phyloP scores from a whole-genome alignment of 1,140 invertebrate genomes.

The Orius laevigatus region DNA sequence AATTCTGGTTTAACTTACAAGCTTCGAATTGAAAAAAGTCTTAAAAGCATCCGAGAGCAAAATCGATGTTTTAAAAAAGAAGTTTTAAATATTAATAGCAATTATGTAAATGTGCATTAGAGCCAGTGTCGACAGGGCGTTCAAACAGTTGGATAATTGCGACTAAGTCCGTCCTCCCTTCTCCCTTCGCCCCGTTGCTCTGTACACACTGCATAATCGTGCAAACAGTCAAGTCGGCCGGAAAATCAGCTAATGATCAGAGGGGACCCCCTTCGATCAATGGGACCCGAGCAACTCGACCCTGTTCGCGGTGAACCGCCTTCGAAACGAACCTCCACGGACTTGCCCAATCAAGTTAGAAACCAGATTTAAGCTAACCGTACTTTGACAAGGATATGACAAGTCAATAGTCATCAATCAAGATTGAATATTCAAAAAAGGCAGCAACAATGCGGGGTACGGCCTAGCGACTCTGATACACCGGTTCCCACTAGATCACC shows the following conservation, averaged over 20 bases:
- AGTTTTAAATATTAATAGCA: conserved; percentile 7
- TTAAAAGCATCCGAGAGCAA: no score
- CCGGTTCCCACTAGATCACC: no score
- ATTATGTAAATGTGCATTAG: conserved; percentile 3
- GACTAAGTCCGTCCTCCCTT: not conserved
- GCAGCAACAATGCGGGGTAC: no score
- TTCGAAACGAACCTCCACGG: not conserved
- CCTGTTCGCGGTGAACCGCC: no score
- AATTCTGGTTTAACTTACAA: not conserved
- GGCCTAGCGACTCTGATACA: no score
- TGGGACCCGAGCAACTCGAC: no score
- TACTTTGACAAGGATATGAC: no score
- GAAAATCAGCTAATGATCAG: conserved; percentile 16
- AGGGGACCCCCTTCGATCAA: conserved; percentile 3
- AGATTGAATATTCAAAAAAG: no score
- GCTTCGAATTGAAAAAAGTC: no score
- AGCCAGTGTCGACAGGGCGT: not conserved
- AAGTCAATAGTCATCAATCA: no score
- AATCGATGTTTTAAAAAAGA: not conserved
- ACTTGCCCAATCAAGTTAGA: not conserved
- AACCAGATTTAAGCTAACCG: no score
- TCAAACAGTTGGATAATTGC: not conserved
- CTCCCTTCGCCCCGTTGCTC: not conserved
- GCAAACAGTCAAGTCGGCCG: conserved; percentile 9
- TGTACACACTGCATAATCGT: not conserved